phyloP scores from a whole-genome alignment of 2,888 invertebrate genomes.

The Dynastes hyllus region DNA sequence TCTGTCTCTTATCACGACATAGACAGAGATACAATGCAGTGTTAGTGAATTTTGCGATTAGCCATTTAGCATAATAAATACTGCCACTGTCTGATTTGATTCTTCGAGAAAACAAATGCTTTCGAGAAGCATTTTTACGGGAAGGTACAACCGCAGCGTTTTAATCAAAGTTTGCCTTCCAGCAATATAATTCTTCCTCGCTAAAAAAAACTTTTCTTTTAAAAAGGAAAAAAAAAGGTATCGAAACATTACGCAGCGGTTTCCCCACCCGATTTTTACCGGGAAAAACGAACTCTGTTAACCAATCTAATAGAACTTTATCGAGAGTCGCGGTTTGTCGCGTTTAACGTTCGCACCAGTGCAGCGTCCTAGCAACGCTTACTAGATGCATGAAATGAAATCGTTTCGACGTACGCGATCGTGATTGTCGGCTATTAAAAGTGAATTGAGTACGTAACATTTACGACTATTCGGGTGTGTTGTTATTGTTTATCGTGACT shows the following conservation, averaged over 20 bases:
- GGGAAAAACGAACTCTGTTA: slow-evolving; percentile 17
- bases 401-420: slow-evolving; percentile 28
- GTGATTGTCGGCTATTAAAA: background rate
- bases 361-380: slow-evolving; percentile 13
- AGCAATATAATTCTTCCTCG: too few relatives aligned
- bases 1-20: background rate
- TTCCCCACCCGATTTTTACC: slow-evolving; percentile 47
- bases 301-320: slow-evolving; percentile 36
- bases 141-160: too few relatives aligned
- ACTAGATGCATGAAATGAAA: slow-evolving; percentile 37
- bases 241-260: background rate
- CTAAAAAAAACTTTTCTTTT: too few relatives aligned
- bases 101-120: too few relatives aligned
- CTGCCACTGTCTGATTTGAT: too few relatives aligned
- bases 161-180: too few relatives aligned
- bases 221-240: too few relatives aligned
- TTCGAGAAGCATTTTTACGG: too few relatives aligned
- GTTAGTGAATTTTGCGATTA: too few relatives aligned
- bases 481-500: too few relatives aligned
- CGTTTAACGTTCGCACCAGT: slow-evolving; percentile 22
- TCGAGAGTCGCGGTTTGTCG: background rate
- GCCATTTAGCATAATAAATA: too few relatives aligned
- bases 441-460: background rate
- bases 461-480: too few relatives aligned
- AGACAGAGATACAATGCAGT: background rate